Evolutionary conservation across 2,888 invertebrate genomes (phyloP).

Genomic region (Psylliodes chrysocephalus): DNA sequence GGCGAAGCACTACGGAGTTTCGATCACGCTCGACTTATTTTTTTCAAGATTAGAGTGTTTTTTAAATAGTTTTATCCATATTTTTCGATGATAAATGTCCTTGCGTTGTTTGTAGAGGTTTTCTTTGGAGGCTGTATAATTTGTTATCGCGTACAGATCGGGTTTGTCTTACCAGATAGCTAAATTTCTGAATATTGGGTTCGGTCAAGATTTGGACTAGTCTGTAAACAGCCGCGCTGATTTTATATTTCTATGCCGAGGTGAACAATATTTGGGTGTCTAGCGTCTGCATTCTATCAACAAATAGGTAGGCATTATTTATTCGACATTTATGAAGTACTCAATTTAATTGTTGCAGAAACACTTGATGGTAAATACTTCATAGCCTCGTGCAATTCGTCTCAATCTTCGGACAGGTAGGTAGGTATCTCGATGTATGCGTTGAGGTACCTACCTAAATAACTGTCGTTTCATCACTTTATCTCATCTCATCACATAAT

Average conservation of each 20-base stretch:
- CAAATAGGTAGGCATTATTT: not conserved
- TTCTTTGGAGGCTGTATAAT: conserved; percentile 15
- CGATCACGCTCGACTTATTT: conserved; percentile 33
- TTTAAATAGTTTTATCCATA: not conserved
- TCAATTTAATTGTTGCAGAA: too few relatives aligned
- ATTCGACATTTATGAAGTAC: too few relatives aligned
- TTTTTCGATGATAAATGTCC: conserved; percentile 16
- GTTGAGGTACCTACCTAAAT: too few relatives aligned
- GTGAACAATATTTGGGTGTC: conserved; percentile 18
- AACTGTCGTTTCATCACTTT: too few relatives aligned
- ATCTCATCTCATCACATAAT: too few relatives aligned
- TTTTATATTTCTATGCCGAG: conserved; percentile 3
- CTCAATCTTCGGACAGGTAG: too few relatives aligned
- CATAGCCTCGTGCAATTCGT: too few relatives aligned
- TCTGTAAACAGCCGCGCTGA: not conserved
- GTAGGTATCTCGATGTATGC: too few relatives aligned
- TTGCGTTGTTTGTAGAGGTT: conserved; percentile 15
- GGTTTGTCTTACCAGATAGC: conserved; percentile 29
- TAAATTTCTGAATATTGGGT: conserved; percentile 40
- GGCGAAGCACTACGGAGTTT: conserved; percentile 60
- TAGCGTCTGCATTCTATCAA: not conserved
- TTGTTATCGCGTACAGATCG: conserved; percentile 14
- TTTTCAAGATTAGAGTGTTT: conserved; percentile 28
- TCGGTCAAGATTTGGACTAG: conserved; percentile 44
- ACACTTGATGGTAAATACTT: too few relatives aligned